A percentile compares a stretch with the other conserved stretches of the same genome.
Conservation (phyloP, 2,113 vertebrate species). For the Furnarius figulus region DNA sequence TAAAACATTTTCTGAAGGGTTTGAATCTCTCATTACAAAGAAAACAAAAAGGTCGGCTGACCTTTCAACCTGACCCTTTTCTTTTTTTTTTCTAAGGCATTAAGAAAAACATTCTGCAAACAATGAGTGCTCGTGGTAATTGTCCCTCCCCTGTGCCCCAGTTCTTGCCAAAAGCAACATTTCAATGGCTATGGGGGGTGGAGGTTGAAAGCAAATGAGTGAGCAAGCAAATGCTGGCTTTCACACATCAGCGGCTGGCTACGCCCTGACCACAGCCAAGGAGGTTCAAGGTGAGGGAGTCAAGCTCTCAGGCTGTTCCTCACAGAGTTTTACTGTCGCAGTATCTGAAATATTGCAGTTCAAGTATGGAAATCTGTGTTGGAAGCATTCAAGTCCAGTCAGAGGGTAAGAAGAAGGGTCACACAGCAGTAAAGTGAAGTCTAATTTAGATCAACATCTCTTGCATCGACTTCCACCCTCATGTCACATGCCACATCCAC, state of each 20-base stretch:
- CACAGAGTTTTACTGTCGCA: background rate
- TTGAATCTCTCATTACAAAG: slow-evolving; percentile 69
- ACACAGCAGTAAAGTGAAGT: background rate
- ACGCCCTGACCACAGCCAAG: slow-evolving; percentile 52
- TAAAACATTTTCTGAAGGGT: slow-evolving; percentile 71
- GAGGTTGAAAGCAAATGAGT: slow-evolving; percentile 64
- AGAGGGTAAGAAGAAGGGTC: slow-evolving; percentile 20
- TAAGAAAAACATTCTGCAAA: slow-evolving; percentile 76
- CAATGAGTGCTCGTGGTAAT: slow-evolving; percentile 70
- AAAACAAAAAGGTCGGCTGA: slow-evolving; percentile 71
- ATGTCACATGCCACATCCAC: background rate
- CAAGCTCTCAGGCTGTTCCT: slow-evolving; percentile 7
- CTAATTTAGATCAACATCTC: slow-evolving; percentile 19
- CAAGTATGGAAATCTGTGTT: background rate
- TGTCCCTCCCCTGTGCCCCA: slow-evolving; percentile 66
- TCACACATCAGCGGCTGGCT: slow-evolving; percentile 62
- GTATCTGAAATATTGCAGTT: background rate
- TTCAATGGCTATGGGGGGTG: slow-evolving; percentile 68
- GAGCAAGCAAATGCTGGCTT: slow-evolving; percentile 64
- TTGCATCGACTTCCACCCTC: background rate
- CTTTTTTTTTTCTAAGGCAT: slow-evolving; percentile 59
- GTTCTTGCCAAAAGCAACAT: slow-evolving; percentile 73
- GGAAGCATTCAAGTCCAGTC: slow-evolving; percentile 5
- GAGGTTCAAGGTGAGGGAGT: slow-evolving; percentile 65
- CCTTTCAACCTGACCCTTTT: slow-evolving; percentile 68